phyloP scores from a whole-genome alignment of 2,113 vertebrate genomes.

The Macaca fascicularis region T2T-MFA8v1.1 NC_088386.1:105313001-105313500 shows the following conservation, averaged over 20 bases:
- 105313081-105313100: not conserved
- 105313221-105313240: not conserved
- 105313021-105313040: not conserved
- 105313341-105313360: not conserved
- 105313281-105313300: conserved; percentile 6
- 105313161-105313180: not conserved
- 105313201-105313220: not conserved
- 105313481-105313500: conserved; percentile 26
- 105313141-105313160: not conserved
- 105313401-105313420: not conserved
- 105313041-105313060: not conserved
- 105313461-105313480: not conserved
- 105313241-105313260: not conserved
- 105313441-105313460: conserved; percentile 24
- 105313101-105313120: not conserved
- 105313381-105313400: not conserved
- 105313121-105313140: not conserved
- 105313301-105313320: not conserved
- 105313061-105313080: not conserved
- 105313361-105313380: not conserved
- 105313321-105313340: not conserved
- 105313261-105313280: not conserved
- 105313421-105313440: conserved; percentile 42
- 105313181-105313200: not conserved
- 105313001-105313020: too few species aligned